Evolutionary conservation across 2,888 invertebrate species (phyloP), one percentile per base, ranked within the genome.

Genomic region (Amphipoea oculea): DNA sequence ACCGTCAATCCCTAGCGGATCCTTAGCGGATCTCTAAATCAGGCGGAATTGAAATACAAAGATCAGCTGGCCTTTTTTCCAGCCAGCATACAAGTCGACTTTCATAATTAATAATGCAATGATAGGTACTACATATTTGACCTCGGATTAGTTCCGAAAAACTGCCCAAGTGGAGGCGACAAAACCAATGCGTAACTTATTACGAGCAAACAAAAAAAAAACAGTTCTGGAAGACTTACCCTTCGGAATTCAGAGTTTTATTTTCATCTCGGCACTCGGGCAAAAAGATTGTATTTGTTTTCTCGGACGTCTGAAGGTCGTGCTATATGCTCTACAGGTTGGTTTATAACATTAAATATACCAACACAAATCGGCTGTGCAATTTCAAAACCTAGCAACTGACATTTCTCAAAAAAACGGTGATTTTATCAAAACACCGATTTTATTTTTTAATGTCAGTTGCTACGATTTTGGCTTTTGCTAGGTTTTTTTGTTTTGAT

Each of bases 111-210:
- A 2, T 45, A 65, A 65, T 42, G 29, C 29, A 45, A 54, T 65
- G 9, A 65, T n/a, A 54, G 7, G 23, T 7, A 23, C 65, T 36
- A 36, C 36, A 36, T 36, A 23, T 23, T 68, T 80, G 60, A 67
- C 80, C 78, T 48, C 40, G 1, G 9, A 12, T 17, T 51, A 20
- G 14, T 78, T 51, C 17, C 20, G 17, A 12, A 40, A 60, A 78
- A 20, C 45, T 3, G 12, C 17, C 23, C 17, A n/a, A 54, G 9
- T 45, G 14, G 40, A 76, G 36, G 23, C 45, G 45, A 48, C 45
- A 6, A 29, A 42, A 48, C 14, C 40, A 42, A 42, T 6, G 14
- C 17, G 40, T 63, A 76, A 76, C 29, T 76, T 76, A 80, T 80
- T 40, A 48, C 29, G 23, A 69, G 1, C 23, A 29, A 57, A 48